Evolutionary conservation across 2,888 invertebrate genomes (phyloP), one percentile per base, ranked within the genome.

Genomic region (Chaetoderma sp.): DNA sequence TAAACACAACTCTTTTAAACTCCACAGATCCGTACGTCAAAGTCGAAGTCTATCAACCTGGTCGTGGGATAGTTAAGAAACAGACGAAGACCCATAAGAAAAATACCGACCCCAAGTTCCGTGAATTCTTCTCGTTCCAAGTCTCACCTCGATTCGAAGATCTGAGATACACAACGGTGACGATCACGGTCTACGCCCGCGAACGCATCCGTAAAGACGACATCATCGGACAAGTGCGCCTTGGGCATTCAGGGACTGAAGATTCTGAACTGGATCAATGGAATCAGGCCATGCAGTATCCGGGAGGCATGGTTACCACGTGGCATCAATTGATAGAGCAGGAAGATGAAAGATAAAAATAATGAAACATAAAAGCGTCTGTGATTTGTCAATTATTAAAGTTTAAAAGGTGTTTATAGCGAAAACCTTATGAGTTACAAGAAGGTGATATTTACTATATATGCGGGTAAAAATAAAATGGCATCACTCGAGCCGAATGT

Each of bases 21-120:
- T n/a, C n/a, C n/a, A 44, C 79, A 87, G 87, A 87, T 74, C 86
- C 87, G 4, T 87, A 86, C 65, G 82, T 87, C n/a, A 78, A 82
- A 52, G 82, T 87, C 25, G 83, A 83, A 54, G 70, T 88, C 47
- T 71, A 73, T 16, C 86, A 87, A 61, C 73, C 77, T 16, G 77
- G 79, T 4, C 72, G 77, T 27, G 65, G 76, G 3, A 78, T 80
- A 33, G 78, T 77, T 10, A 71, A 74, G 54, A 84, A 84, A 60
- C 84, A 80, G 56, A 83, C 82, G 0, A 72, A 69, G 44, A 76
- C 71, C 2, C 70, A 73, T 30, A 80, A 79, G 65, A 80, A 77
- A 23, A 75, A 76, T 5, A 63, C 73, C 18, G 70, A 79, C 32
- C 81, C 83, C 0, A 71, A 75, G 4, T 82, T 76, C 66, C 71